Base-by-base conservation (phyloP, 2,113 vertebrate species). In the Pycnonotus jocosus region DNA sequence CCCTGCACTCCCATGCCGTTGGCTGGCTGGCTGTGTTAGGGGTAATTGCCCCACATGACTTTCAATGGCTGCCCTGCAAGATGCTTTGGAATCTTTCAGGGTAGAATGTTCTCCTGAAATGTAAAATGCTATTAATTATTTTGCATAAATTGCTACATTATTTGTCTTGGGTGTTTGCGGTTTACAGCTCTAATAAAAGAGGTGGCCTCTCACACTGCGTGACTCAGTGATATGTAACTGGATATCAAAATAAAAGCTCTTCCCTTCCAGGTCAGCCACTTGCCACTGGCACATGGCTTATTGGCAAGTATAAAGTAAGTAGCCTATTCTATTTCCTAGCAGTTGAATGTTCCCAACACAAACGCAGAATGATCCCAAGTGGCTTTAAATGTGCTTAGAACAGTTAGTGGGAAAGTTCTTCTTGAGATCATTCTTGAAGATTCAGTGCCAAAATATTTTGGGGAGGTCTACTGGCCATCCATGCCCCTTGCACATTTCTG, bases 131-230 rank as follows among this genome's bases (percentile, higher is more conserved):
- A 79, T 84, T 90, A 92, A 95, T 85, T 89, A 73, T 88, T 93
- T 89, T 93, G 38, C 54, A 76, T 44, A 72, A 93, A 92, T 71
- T 21, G 33, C 51, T 90, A 18, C 31, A 33, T 86, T 90, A 77
- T 82, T 94, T 92, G 60, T 64, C 92, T 66, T 81, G 44, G 16
- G 61, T 64, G 69, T 93, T 90, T 88, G 54, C 53, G 77, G 86
- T 88, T 95, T 95, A 86, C 38, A 77, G 61, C 66, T 88, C 58
- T 76, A 92, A 57, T 92, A 81, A 94, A 88, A 91, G 73, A 91
- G 81, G 83, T 91, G 64, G 44, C 91, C 86, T 45, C 58, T 90
- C 28, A 2, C 48, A 31, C 57, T 30, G n/a, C 45, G 30, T 91
- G 81, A 76, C 66, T 96, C 76, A 82, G 50, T 85, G 81, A 78